Base-by-base conservation (phyloP, 2,888 invertebrate species). In the Strigamia transsilvanica region DNA sequence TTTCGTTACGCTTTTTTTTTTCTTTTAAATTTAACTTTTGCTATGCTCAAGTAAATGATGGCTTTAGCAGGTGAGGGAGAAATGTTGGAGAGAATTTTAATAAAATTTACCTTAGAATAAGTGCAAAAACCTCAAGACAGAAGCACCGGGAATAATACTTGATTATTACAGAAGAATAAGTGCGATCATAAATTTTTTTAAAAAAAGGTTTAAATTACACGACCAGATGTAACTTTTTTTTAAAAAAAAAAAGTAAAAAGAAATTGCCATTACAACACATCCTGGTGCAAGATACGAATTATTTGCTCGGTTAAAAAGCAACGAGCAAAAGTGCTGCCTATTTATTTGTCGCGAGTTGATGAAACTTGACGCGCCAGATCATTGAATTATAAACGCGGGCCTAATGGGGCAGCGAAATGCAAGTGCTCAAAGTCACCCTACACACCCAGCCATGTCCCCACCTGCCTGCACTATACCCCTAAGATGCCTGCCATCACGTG, bases 61-160 rank as follows among this genome's bases (percentile, higher is more conserved):
- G 73, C 32, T 73, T 38, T 73, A 73, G 73, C 73, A 73, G 73
- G 73, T 73, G 73, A 73, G 73, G 27, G 27, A 32, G 10, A 27
- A 73, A n/a, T 4, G 56, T 38, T 38, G 73, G 73, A 10, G 73
- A 73, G 32, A 73, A 73, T 27, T 73, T 73, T 73, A 73, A 73
- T 73, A 73, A 73, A 73, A 73, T 73, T 73, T n/a, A 73, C 73
- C 73, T 73, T 73, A 73, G 27, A 27, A 73, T 23, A 73, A 32
- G 73, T 6, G 32, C 27, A 73, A 73, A 56, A 73, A 73, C 73
- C 73, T 73, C 73, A n/a, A 73, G 73, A 73, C 73, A 32, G 73
- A 15, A 73, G 73, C 73, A 73, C n/a, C n/a, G 56, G 9, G 18
- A 5, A n/a, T 9, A n/a, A n/a, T 56, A 56, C 56, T 56, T 56